Evolutionary conservation across 2,888 invertebrate genomes (phyloP).

Genomic region (Phengaris alcon): DNA sequence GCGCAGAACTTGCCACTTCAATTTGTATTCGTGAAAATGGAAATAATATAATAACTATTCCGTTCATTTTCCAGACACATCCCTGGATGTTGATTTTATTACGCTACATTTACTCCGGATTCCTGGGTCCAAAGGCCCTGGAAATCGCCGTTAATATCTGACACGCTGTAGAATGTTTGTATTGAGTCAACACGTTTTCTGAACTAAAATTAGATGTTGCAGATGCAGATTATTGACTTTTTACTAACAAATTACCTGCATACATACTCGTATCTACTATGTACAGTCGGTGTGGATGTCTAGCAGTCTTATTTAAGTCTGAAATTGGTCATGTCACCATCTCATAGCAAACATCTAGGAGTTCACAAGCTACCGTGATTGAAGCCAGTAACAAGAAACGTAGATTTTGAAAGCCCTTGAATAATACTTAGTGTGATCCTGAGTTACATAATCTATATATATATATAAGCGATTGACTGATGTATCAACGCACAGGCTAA

Average conservation of each 20-base stretch:
- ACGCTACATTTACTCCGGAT: conserved; percentile 35
- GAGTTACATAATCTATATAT: too few species aligned
- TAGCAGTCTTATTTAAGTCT: too few species aligned
- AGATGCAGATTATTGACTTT: too few species aligned
- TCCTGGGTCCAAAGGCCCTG: conserved; percentile 30
- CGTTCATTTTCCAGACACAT: conserved; percentile 40
- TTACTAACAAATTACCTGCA: neutral
- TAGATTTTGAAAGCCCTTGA: too few species aligned
- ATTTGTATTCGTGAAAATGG: conserved; percentile 40
- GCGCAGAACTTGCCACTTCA: conserved; percentile 34
- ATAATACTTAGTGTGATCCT: too few species aligned
- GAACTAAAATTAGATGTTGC: neutral
- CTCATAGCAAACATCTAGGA: too few species aligned
- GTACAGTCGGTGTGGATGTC: neutral
- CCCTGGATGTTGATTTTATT: conserved; percentile 39
- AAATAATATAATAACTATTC: conserved; percentile 42
- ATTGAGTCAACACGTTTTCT: neutral
- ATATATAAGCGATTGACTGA: too few species aligned
- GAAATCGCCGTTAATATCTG: conserved; percentile 33
- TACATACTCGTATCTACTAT: too few species aligned
- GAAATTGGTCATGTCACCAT: too few species aligned
- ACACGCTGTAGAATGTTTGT: conserved; percentile 22
- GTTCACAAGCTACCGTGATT: too few species aligned
- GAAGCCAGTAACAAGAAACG: too few species aligned
- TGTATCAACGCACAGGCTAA: too few species aligned